Conservation (phyloP, 2,888 invertebrate species). For the Zygothrica quintamaculata region DNA sequence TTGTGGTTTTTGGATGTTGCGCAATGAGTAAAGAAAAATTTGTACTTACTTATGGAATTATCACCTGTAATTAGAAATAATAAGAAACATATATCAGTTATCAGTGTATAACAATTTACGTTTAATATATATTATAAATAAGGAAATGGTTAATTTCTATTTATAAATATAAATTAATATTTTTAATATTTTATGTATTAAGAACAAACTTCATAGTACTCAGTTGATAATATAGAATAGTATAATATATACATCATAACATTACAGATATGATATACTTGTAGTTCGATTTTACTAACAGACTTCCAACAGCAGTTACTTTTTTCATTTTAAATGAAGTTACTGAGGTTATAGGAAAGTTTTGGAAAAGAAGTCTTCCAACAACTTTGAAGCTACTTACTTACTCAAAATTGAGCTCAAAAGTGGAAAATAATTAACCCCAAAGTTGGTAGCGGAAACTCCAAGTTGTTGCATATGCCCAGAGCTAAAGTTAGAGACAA, state of each 20-base stretch:
- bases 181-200: not conserved
- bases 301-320: too few relatives aligned
- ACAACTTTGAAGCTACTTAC: slow-evolving; percentile 29
- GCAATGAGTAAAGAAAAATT: slow-evolving; percentile 42
- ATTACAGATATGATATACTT: too few relatives aligned
- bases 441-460: slow-evolving; percentile 71
- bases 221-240: too few relatives aligned
- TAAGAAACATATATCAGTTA: slow-evolving; percentile 2
- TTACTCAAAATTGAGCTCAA: slow-evolving; percentile 57
- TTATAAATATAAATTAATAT: not conserved
- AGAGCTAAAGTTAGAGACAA: not conserved
- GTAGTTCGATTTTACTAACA: too few relatives aligned
- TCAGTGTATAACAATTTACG: too few relatives aligned
- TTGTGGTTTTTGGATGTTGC: slow-evolving; percentile 62
- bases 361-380: slow-evolving; percentile 28
- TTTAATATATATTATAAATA: too few relatives aligned
- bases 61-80: slow-evolving; percentile 75
- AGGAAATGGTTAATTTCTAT: too few relatives aligned
- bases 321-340: not conserved
- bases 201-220: not conserved
- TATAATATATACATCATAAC: too few relatives aligned
- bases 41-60: slow-evolving; percentile 84
- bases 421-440: slow-evolving; percentile 82
- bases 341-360: slow-evolving; percentile 43
- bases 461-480: slow-evolving; percentile 52